These are phyloP conservation scores for Xiphias gladius DNA, from an alignment of 2,113 vertebrate species.

Conservation along the genomic window DNA sequence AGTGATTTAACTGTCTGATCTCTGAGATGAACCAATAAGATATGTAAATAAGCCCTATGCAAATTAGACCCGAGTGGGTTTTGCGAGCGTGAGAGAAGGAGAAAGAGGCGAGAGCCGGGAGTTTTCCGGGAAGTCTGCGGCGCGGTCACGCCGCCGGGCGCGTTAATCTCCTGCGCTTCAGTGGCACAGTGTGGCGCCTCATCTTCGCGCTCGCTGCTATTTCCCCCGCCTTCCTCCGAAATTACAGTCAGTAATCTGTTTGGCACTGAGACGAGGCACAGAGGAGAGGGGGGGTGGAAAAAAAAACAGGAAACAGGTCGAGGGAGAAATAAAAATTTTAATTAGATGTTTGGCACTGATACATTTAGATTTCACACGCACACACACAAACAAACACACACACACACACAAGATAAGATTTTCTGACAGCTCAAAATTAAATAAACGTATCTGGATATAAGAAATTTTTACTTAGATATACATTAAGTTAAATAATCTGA, in stretches of 20 bases:
- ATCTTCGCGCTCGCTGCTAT: constrained; percentile 35
- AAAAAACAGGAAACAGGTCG: constrained; percentile 23
- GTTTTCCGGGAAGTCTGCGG: constrained; percentile 8
- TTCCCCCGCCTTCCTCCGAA: constrained; percentile 19
- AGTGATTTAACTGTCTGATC: constrained; percentile 32
- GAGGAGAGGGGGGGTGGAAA: neutral
- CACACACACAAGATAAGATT: constrained; percentile 15
- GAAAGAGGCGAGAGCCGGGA: constrained; percentile 20
- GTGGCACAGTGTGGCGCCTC: constrained; percentile 47
- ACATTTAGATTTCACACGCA: constrained; percentile 36
- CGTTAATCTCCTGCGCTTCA: constrained; percentile 55
- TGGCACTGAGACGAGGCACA: constrained; percentile 34
- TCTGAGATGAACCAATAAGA: constrained; percentile 52
- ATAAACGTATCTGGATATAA: constrained; percentile 45
- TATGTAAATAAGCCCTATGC: constrained; percentile 50
- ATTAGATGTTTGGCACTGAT: constrained; percentile 57
- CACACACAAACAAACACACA: constrained; percentile 34
- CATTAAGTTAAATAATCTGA: constrained; percentile 58
- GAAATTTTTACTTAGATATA: constrained; percentile 13
- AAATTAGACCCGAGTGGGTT: constrained; percentile 35
- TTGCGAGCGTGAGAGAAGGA: neutral
- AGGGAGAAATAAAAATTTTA: constrained; percentile 67
- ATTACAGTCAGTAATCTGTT: constrained; percentile 60
- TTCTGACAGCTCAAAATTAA: constrained; percentile 36
- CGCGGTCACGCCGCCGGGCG: constrained; percentile 6